Evolutionary conservation across 2,113 vertebrate species (phyloP).

Genomic region (Amphiprion percula): DNA sequence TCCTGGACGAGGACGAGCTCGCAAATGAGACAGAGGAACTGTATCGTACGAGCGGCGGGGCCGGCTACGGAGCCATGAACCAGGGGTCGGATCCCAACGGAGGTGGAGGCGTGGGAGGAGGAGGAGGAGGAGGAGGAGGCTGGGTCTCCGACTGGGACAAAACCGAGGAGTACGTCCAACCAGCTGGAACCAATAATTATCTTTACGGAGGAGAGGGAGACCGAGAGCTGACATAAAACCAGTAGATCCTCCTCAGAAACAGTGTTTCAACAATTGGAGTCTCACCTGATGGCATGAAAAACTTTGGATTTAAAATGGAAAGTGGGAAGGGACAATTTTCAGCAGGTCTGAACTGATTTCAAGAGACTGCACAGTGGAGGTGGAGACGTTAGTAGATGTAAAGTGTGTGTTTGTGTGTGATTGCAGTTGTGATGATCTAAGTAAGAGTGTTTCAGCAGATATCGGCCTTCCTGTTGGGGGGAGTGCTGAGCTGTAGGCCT

Average conservation of each 20-base stretch:
- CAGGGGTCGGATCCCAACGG: constrained; percentile 82
- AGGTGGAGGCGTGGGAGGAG: constrained; percentile 59
- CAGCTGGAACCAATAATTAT: constrained; percentile 88
- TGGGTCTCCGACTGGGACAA: constrained; percentile 97
- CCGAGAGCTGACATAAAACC: constrained; percentile 73
- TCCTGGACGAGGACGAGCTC: constrained; percentile 96
- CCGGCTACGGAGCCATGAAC: constrained; percentile 92
- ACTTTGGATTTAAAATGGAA: constrained; percentile 39
- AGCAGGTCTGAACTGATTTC: constrained; percentile 52
- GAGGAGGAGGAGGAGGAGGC: constrained; percentile 81
- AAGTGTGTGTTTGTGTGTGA: constrained; percentile 66
- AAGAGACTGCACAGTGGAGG: constrained; percentile 51
- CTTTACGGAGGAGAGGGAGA: constrained; percentile 87
- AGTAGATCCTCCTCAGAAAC: constrained; percentile 30
- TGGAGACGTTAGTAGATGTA: constrained; percentile 56
- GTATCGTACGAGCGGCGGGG: constrained; percentile 88
- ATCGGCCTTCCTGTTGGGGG: constrained; percentile 34
- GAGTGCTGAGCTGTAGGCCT: constrained; percentile 47
- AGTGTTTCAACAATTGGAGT: constrained; percentile 22
- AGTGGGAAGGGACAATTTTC: constrained; percentile 14
- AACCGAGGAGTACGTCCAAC: constrained; percentile 96
- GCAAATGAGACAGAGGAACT: constrained; percentile 97
- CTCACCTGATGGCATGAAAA: constrained; percentile 41
- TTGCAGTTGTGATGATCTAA: constrained; percentile 56
- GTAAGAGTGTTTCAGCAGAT: constrained; percentile 60